Conservation (phyloP, 2,888 invertebrate species). For the Deilephila elpenor region DNA sequence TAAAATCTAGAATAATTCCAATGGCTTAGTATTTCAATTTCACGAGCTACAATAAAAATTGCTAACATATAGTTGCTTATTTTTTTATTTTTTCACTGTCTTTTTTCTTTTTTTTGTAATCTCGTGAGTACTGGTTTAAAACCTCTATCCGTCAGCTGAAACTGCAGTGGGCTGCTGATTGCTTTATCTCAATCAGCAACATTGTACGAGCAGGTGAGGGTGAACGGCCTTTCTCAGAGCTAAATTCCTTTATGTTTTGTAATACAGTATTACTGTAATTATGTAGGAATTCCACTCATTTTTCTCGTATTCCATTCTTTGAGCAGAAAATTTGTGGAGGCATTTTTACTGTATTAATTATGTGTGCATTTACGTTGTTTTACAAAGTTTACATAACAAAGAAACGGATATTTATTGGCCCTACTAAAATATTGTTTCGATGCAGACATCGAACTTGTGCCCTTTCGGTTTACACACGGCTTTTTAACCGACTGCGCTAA, state of each 20-base stretch:
- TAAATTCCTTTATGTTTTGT: slow-evolving; percentile 17
- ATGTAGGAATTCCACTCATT: neutral
- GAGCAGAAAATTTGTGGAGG: neutral
- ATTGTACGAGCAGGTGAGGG: slow-evolving; percentile 7
- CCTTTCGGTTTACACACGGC: too few relatives aligned
- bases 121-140: neutral
- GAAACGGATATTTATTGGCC: too few relatives aligned
- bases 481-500: too few relatives aligned
- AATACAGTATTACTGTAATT: slow-evolving; percentile 13
- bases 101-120: neutral
- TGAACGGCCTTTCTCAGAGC: slow-evolving; percentile 14
- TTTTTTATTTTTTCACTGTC: too few relatives aligned
- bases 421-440: too few relatives aligned
- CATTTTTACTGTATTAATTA: neutral
- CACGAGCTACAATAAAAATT: too few relatives aligned
- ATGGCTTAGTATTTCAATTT: too few relatives aligned
- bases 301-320: neutral
- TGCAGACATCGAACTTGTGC: too few relatives aligned
- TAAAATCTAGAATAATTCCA: too few relatives aligned
- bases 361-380: too few relatives aligned
- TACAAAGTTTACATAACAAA: too few relatives aligned
- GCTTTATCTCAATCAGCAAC: slow-evolving; percentile 18
- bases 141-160: neutral
- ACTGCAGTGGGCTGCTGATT: neutral
- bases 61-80: too few relatives aligned